phyloP scores from a whole-genome alignment of 2,113 vertebrate genomes.

The Rhynchomys soricoides region DNA sequence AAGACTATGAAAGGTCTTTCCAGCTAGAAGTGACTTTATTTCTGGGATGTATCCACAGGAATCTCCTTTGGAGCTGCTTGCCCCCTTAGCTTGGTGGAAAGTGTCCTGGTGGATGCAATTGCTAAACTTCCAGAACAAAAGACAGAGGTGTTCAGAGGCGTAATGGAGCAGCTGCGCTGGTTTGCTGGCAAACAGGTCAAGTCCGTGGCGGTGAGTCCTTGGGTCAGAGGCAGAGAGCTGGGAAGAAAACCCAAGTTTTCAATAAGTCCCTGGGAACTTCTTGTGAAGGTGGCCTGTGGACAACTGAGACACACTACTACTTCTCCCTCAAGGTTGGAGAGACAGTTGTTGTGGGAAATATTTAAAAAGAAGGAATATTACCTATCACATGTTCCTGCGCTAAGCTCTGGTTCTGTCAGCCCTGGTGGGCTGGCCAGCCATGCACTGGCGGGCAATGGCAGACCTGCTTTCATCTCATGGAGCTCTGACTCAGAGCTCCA shows the following conservation, averaged over 20 bases:
- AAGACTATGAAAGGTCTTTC: not conserved
- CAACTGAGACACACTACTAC: not conserved
- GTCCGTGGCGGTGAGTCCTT: constrained; percentile 94
- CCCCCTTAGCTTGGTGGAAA: constrained; percentile 88
- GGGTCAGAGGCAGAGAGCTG: fast-evolving
- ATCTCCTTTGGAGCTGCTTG: constrained; percentile 92
- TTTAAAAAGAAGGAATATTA: too few species aligned
- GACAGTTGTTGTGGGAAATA: too few species aligned
- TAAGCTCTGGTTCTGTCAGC: too few species aligned
- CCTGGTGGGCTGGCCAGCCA: too few species aligned
- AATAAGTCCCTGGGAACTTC: not conserved
- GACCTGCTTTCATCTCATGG: too few species aligned
- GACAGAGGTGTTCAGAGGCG: constrained; percentile 90
- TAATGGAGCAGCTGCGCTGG: constrained; percentile 95
- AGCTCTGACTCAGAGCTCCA: too few species aligned
- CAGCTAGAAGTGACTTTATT: not conserved
- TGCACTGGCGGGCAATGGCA: too few species aligned
- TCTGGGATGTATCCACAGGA: constrained; percentile 81
- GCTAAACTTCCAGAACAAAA: constrained; percentile 86
- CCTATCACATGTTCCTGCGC: too few species aligned
- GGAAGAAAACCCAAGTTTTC: too few species aligned
- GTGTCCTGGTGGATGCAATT: constrained; percentile 85
- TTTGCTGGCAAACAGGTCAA: constrained; percentile 96
- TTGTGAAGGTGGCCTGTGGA: not conserved
- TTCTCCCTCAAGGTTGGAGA: not conserved